Base-by-base conservation (phyloP, 2,797 vertebrate genomes). In the Bradypodion pumilum region DNA sequence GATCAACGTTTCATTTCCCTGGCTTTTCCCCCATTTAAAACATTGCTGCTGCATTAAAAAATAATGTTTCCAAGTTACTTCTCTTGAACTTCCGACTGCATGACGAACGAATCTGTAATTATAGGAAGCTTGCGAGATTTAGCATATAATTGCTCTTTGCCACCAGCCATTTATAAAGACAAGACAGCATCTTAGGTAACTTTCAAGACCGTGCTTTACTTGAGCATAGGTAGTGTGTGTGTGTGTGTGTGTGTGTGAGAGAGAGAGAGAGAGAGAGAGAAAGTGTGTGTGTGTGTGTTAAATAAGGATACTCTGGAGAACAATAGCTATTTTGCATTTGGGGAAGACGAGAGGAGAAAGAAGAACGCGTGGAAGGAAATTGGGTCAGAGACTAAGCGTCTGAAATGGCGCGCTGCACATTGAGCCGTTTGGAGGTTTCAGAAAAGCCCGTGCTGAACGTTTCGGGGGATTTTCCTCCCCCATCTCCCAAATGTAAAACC, bases 81-180 rank as follows among this genome's bases (percentile, higher is more conserved):
- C 75, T 37, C n/a, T n/a, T 21, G 23, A 62, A 84, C 37, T 84
- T 70, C 27, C 63, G 66, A 32, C 80, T 6, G 9, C 21, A 21
- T 29, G 83, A 91, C 16, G 78, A 81, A 87, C n/a, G 81, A 89
- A 23, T 0, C 1, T 69, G 16, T 83, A 84, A 85, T 85, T 74
- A 78, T 13, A 80, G 74, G 12, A 70, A 91, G 60, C 80, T 59
- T 49, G 85, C 63, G 77, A 32, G 40, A 44, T 32, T 85, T 63
- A 35, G 40, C 10, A 77, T 60, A 2, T 35, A 69, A 19, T 25
- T 78, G 63, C 12, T 32, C 3, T 35, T 4, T 44, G 60, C 4
- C 80, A 77, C 7, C 32, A 42, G 2, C 12, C 25, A 84, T 89
- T 84, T 12, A 0, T 49, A 77, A 70, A 85, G 27, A 2, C 27